Evolutionary conservation across 1,140 invertebrate species (phyloP), one percentile per base, ranked within the genome.

Genomic region (Bombus consobrinus): DNA sequence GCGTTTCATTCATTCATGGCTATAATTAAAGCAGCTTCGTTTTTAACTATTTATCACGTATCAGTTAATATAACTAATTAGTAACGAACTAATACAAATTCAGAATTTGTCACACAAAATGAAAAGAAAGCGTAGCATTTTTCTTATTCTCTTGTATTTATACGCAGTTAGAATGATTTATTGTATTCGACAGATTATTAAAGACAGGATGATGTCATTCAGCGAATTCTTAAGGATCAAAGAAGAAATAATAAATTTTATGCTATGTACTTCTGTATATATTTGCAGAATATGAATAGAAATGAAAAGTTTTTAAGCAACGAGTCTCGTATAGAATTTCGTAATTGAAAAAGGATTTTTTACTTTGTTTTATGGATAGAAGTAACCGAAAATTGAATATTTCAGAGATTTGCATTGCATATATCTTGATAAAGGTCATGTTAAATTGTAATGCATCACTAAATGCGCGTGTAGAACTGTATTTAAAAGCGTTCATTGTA

Each of bases 331-430:
- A 53, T 39, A 37, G 22, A 53, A 53, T 8, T 6, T 53, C 13
- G 57, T 88, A 81, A 75, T 77, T 53, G 57, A 77, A 43, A 76
- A n/a, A 62, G 28, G 5, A 1, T 83, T 73, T 81, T 59, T 85
- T 78, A 88, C 79, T 88, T 72, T 59, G 18, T 85, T 88, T 75
- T 85, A 89, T 71, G n/a, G 22, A 88, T 84, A 78, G 39, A 57
- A 13, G 59, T 47, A 47, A 47, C 59, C 2, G 32, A 22, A 72
- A 81, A n/a, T 57, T 85, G 37, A 39, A 76, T 37, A 57, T 12
- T 57, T 53, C 5, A 18, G 6, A 64, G 34, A 68, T 66, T 57
- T 71, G 2, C 18, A 47, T 88, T 83, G 82, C n/a, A 59, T 83
- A 57, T 73, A n/a, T 47, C n/a, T 59, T 10, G 72, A 32, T 88